Conservation (phyloP, 2,888 invertebrate genomes). For the Cylloceria caligata region DNA sequence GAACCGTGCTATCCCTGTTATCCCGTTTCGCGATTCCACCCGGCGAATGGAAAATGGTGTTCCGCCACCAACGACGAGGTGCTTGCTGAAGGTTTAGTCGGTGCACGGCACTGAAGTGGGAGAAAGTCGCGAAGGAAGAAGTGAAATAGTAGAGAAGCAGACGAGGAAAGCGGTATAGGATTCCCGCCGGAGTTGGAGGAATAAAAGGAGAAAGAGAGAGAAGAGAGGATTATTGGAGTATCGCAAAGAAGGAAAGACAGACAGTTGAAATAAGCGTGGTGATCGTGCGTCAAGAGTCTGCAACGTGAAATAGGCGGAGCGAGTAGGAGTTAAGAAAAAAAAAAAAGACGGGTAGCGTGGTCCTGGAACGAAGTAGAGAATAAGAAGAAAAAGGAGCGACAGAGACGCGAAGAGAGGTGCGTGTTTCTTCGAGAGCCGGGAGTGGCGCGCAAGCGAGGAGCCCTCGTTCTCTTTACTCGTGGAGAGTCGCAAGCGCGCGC, state of each 20-base stretch:
- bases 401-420: conserved; percentile 26
- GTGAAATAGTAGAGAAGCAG: conserved; percentile 19
- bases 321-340: conserved; percentile 55
- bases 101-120: conserved; percentile 24
- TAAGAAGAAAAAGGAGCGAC: conserved; percentile 53
- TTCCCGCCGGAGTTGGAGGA: neutral
- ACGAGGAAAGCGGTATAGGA: neutral
- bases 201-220: neutral
- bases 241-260: neutral
- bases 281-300: conserved; percentile 39
- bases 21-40: conserved; percentile 24
- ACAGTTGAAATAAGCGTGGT: conserved; percentile 13
- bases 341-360: conserved; percentile 22
- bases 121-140: conserved; percentile 10
- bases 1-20: conserved; percentile 21
- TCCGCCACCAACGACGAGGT: conserved; percentile 16
- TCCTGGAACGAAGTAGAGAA: conserved; percentile 43
- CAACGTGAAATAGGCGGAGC: conserved; percentile 55
- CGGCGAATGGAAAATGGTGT: conserved; percentile 4
- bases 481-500: neutral
- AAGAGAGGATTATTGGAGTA: neutral
- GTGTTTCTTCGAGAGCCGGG: conserved; percentile 29
- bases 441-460: conserved; percentile 36
- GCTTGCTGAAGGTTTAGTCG: conserved; percentile 18
- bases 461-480: neutral